Evolutionary conservation across 2,797 vertebrate species (phyloP).

Genomic region (Fistularia commersonii): DNA sequence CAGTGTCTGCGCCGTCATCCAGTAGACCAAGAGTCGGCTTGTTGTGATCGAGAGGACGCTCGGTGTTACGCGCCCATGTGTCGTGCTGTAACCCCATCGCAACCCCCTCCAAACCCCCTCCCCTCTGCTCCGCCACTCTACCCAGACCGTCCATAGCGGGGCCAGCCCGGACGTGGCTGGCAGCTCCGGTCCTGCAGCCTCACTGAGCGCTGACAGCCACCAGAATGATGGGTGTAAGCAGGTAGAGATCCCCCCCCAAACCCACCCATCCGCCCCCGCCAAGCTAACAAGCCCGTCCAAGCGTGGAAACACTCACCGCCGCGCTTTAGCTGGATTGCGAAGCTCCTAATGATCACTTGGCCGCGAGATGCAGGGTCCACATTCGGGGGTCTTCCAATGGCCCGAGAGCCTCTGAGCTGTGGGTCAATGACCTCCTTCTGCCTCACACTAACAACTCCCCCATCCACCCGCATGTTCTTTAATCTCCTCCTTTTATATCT

Average conservation of each 20-base stretch:
- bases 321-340: constrained; percentile 10
- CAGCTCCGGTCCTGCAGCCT: constrained; percentile 82
- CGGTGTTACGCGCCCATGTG: constrained; percentile 3
- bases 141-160: constrained; percentile 87
- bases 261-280: constrained; percentile 52
- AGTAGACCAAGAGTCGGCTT: too few relatives aligned
- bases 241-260: constrained; percentile 75
- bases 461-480: too few relatives aligned
- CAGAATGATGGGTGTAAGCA: constrained; percentile 95
- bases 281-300: constrained; percentile 19
- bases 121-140: constrained; percentile 48
- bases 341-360: too few relatives aligned
- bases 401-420: too few relatives aligned
- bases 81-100: constrained; percentile 25
- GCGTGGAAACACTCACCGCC: too few relatives aligned
- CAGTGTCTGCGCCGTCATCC: too few relatives aligned
- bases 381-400: too few relatives aligned
- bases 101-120: background rate
- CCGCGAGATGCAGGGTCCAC: too few relatives aligned
- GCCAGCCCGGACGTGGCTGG: constrained; percentile 86
- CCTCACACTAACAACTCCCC: too few relatives aligned
- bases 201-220: constrained; percentile 86
- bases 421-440: too few relatives aligned
- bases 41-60: too few relatives aligned
- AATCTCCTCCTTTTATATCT: too few relatives aligned